Evolutionary conservation across 2,113 vertebrate genomes (phyloP).

Genomic region (Seriola quinqueradiata): DNA sequence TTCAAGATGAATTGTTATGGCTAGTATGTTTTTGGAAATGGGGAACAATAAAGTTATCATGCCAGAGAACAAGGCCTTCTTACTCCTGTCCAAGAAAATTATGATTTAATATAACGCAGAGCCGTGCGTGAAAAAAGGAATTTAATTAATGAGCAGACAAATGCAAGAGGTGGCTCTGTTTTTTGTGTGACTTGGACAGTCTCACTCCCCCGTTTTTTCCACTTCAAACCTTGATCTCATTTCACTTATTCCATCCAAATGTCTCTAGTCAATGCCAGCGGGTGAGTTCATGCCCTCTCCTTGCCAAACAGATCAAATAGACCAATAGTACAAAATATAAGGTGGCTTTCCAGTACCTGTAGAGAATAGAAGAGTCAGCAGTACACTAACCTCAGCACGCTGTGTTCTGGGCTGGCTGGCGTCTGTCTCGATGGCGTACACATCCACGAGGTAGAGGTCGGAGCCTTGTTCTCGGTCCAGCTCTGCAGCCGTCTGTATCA

Average conservation of each 20-base stretch:
- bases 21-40: slow-evolving; percentile 62
- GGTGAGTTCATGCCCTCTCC: slow-evolving; percentile 63
- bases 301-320: slow-evolving; percentile 65
- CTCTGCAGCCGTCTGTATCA: slow-evolving; percentile 95
- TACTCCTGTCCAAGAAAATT: slow-evolving; percentile 62
- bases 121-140: slow-evolving; percentile 32
- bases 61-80: slow-evolving; percentile 70
- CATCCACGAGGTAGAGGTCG: slow-evolving; percentile 94
- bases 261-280: slow-evolving; percentile 65
- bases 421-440: slow-evolving; percentile 94
- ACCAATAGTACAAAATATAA: slow-evolving; percentile 28
- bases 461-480: slow-evolving; percentile 95
- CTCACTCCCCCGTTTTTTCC: slow-evolving; percentile 34
- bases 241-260: slow-evolving; percentile 72
- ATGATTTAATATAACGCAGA: slow-evolving; percentile 66
- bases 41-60: slow-evolving; percentile 68
- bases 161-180: slow-evolving; percentile 60
- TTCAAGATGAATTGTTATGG: slow-evolving; percentile 60
- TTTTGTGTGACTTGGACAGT: slow-evolving; percentile 70
- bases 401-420: slow-evolving; percentile 91
- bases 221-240: slow-evolving; percentile 65
- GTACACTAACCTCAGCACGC: slow-evolving; percentile 91
- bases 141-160: slow-evolving; percentile 52
- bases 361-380: slow-evolving; percentile 51
- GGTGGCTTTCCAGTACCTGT: slow-evolving; percentile 52